A percentile compares a stretch with the other conserved stretches of the same genome.
phyloP scores from a whole-genome alignment of 1,140 invertebrate species.

The Eubasilissa regina region DNA sequence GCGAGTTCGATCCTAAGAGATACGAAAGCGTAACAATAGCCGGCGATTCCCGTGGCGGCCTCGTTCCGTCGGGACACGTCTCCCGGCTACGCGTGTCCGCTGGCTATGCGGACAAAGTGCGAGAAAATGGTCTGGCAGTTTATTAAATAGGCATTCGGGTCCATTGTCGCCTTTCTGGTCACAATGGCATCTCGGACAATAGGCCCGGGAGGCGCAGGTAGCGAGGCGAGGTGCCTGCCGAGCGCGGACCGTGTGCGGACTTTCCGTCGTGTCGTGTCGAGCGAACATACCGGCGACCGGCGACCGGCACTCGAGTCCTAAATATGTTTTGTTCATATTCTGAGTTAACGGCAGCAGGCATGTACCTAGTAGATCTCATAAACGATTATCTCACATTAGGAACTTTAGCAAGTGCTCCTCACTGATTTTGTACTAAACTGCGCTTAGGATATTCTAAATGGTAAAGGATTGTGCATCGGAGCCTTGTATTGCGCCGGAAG shows the following conservation, averaged over 20 bases:
- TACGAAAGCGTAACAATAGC: not conserved
- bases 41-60: not conserved
- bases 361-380: too few relatives aligned
- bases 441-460: too few relatives aligned
- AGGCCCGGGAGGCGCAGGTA: not conserved
- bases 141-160: conserved; percentile 38
- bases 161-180: not conserved
- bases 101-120: not conserved
- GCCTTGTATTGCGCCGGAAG: too few relatives aligned
- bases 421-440: too few relatives aligned
- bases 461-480: too few relatives aligned
- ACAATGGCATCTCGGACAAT: conserved; percentile 4
- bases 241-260: not conserved
- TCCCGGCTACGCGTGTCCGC: not conserved
- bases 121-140: conserved; percentile 11
- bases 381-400: too few relatives aligned
- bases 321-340: too few relatives aligned
- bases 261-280: not conserved
- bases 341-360: too few relatives aligned
- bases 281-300: too few relatives aligned
- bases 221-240: not conserved
- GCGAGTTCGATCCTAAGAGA: not conserved
- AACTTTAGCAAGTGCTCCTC: too few relatives aligned
- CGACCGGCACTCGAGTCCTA: too few relatives aligned
- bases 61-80: not conserved